Percentiles rank a stretch among this genome's conserved stretches.
Evolutionary conservation across 2,113 vertebrate genomes (phyloP).

Genomic region (Megaceryle torquata): DNA sequence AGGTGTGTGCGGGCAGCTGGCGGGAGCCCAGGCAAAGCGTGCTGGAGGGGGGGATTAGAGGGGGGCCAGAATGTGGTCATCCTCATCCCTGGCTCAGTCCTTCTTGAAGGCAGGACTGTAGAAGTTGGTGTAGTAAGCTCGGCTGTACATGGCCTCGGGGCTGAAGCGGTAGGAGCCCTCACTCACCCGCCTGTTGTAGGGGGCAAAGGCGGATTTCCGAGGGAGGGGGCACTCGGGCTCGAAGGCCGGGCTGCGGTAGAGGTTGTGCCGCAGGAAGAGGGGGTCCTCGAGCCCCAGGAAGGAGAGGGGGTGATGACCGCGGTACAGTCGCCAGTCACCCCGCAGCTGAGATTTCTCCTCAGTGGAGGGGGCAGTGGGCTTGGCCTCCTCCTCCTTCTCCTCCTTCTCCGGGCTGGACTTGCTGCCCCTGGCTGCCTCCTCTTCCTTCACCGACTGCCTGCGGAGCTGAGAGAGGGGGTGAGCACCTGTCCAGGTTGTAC

Average conservation of each 20-base stretch:
- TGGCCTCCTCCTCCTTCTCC: conserved; percentile 13
- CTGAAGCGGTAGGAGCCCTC: conserved; percentile 76
- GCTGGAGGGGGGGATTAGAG: not conserved
- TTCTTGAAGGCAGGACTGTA: conserved; percentile 70
- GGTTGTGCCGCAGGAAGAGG: conserved; percentile 18
- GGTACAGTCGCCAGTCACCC: conserved; percentile 25
- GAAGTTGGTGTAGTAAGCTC: conserved; percentile 57
- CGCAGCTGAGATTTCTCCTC: conserved; percentile 35
- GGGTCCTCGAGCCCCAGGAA: conserved; percentile 66
- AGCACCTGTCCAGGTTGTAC: not conserved
- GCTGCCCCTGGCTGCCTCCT: not conserved
- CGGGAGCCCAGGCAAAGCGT: not conserved
- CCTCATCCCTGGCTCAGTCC: conserved; percentile 27
- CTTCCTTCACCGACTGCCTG: conserved; percentile 65
- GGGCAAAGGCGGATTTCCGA: conserved; percentile 6
- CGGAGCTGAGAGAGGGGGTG: conserved; percentile 53
- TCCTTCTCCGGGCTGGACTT: not conserved
- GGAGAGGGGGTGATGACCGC: conserved; percentile 43
- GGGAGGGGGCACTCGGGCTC: not conserved
- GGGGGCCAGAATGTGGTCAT: fast-evolving
- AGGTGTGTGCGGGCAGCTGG: not conserved
- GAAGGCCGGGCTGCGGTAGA: conserved; percentile 24
- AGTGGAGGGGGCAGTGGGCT: not conserved
- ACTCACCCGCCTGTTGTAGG: conserved; percentile 61
- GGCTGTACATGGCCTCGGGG: conserved; percentile 62